Base-by-base conservation (phyloP, 30 jellyfish, hydroid and myxozoan genomes). In the Hydra vulgaris region DNA sequence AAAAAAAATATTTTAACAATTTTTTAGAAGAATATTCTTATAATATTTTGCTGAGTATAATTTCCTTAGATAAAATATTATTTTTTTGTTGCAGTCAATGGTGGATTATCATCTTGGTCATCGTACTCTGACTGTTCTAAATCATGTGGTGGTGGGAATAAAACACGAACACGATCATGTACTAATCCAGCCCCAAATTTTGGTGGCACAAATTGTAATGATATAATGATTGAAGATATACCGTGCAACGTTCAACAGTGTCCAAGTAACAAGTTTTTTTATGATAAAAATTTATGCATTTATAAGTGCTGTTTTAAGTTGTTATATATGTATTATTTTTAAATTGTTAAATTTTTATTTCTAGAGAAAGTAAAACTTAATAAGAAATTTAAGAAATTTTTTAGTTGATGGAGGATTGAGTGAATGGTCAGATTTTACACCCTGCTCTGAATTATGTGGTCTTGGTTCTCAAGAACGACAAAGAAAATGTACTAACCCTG, bases 111-210 rank as follows among this genome's bases (percentile, higher is more conserved):
- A 19, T 18, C 25, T 0, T 88, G 96, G 96, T 83, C 94, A 17
- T 21, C 83, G 27, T 88, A 71, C 80, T 18, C 82, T 8, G 25
- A 27, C 20, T 88, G 96, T 83, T 68, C 86, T 26, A 79, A 80
- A 55, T 66, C 89, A 1, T 88, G 96, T 75, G 96, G 96, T 4
- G 88, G 84, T 0, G 96, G 96, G 8, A 74, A 20, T 16, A 54
- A 80, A 70, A 54, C 53, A 1, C 86, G 89, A 26, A n/a, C 23
- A 19, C 79, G 96, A 52, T 12, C 85, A 20, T 88, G 96, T 82
- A 88, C 84, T 7, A 78, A 83, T 54, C 96, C 96, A 0, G 53
- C 84, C 26, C 96, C 96, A 0, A 17, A 21, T 24, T 70, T 55
- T 74, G 96, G 96, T 0, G 95, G 95, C 16, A 79, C 19, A 12